Base-by-base conservation (phyloP, 2,888 invertebrate genomes). In the Iphiclides podalirius region DNA sequence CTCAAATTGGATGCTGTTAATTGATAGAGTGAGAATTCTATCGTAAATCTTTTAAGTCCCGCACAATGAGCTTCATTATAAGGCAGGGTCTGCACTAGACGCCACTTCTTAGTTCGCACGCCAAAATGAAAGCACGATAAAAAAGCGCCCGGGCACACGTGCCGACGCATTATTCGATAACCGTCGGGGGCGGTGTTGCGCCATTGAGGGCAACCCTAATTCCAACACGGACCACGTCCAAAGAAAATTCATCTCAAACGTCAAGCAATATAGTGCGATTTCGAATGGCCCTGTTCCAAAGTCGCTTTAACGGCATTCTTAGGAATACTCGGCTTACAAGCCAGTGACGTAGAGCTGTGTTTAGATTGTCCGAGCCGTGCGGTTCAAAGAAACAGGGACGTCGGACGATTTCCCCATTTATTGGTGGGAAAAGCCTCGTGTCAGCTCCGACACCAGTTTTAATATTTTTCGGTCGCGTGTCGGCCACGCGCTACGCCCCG, bases 341-440 rank as follows among this genome's bases (percentile, higher is more conserved):
- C 6, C 3, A 20, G 20, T 20, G 3, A 20, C 6, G 52, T 45
- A 37, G 8, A 60, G 58, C 56, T 67, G 66, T 1, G 12, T 42
- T 15, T 72, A 0, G 49, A 8, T 42, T 60, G 58, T 4, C 4
- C 4, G 12, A 16, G 17, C 14, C 15, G 39, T 37, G 47, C 49
- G 52, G 53, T 54, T 61, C 61, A 52, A 57, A 41, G 62, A 59
- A 68, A 67, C 70, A 81, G 78, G 82, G 79, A 72, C 82, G 79
- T 69, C 75, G 75, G 68, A 72, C 61, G 63, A 66, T 65, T 79
- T 79, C 72, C 73, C 80, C 82, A 85, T 87, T 87, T 86, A 86
- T 87, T 85, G 86, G 88, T 85, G 87, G 87, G 87, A 86, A 87
- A 74, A 74, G 82, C 75, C 87, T 82, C 87, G 88, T 88, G 88